A percentile compares a stretch with the other conserved stretches of the same genome.
These are phyloP conservation scores for Pituophis catenifer DNA, from an alignment of 2,113 vertebrate genomes.

Conservation along the genomic window DNA sequence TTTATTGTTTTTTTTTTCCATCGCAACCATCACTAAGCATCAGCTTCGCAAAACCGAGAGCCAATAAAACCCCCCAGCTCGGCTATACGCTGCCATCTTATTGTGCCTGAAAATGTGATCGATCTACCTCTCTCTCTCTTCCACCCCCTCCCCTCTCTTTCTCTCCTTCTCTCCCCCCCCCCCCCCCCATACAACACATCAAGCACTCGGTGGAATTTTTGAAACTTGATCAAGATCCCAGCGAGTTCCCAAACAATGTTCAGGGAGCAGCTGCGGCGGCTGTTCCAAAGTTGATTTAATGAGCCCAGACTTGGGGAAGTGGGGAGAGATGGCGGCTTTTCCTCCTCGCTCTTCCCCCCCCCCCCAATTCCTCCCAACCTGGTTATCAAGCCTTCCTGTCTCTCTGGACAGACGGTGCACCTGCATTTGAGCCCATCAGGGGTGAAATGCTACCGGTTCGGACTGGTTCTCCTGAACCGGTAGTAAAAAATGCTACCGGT, in stretches of 20 bases:
- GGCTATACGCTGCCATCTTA: constrained; percentile 7
- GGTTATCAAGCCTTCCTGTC: neutral
- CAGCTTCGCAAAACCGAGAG: constrained; percentile 21
- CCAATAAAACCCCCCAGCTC: constrained; percentile 5
- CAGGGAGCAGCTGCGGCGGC: constrained; percentile 32
- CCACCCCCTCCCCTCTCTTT: neutral
- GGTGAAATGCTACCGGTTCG: too few species aligned
- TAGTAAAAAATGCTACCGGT: too few species aligned
- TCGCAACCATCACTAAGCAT: constrained; percentile 41
- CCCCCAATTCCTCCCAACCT: neutral
- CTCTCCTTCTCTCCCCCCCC: neutral
- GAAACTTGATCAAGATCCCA: neutral
- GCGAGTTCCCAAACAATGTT: neutral
- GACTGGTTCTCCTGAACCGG: too few species aligned
- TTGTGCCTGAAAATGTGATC: neutral
- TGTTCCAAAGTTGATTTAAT: neutral
- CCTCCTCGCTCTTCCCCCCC: fast-evolving
- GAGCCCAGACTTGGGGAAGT: neutral
- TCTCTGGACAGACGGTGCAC: neutral
- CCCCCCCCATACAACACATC: neutral
- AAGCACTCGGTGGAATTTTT: constrained; percentile 35
- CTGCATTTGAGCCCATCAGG: neutral
- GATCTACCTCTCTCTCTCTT: neutral
- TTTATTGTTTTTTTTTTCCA: constrained; percentile 61
- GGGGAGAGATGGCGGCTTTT: neutral